Evolutionary conservation across 2,888 invertebrate species (phyloP).

Genomic region (Hedychridium roseum): DNA sequence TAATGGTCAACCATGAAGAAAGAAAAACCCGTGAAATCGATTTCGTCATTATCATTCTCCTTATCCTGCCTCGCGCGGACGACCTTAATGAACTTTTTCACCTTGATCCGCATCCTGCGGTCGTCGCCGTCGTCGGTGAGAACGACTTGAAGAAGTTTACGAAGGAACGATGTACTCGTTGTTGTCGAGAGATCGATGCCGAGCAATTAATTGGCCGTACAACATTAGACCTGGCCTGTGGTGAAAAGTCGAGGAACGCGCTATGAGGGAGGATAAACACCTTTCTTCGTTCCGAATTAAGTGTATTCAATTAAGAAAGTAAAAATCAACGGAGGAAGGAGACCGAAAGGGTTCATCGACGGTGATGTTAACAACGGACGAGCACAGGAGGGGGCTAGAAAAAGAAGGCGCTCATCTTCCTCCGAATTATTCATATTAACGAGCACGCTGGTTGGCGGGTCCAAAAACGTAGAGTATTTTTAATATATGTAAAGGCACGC

Average conservation of each 20-base stretch:
- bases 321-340: conserved; percentile 7
- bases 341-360: conserved; percentile 1
- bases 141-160: conserved; percentile 5
- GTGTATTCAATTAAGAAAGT: conserved; percentile 23
- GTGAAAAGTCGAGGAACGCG: neutral
- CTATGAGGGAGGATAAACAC: neutral
- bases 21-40: conserved; percentile 1
- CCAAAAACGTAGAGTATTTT: conserved; percentile 62
- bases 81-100: conserved; percentile 7
- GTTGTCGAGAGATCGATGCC: too few species aligned
- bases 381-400: conserved; percentile 2
- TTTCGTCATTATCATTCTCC: conserved; percentile 5
- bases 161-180: too few species aligned
- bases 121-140: conserved; percentile 17
- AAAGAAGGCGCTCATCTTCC: conserved; percentile 19
- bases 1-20: too few species aligned
- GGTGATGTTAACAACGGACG: conserved; percentile 1
- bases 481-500: conserved; percentile 31
- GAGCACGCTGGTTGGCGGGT: conserved; percentile 62
- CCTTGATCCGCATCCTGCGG: neutral
- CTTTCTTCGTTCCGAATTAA: conserved; percentile 6
- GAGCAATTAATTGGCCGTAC: too few species aligned
- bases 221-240: neutral
- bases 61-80: neutral
- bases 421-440: conserved; percentile 41